phyloP scores from a whole-genome alignment of 2,113 vertebrate genomes.

The Calypte anna region DNA sequence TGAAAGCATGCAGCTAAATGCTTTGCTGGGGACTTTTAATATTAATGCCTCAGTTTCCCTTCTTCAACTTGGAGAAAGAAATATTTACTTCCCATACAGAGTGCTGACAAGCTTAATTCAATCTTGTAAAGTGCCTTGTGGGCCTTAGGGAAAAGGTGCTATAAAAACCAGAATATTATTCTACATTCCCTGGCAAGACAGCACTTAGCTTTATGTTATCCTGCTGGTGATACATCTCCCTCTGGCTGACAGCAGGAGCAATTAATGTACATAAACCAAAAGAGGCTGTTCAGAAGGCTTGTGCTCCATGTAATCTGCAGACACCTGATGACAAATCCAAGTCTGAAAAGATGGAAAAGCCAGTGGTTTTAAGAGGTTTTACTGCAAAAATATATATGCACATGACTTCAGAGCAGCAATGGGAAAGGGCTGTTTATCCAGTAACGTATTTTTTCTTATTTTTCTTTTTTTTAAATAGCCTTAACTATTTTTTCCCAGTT shows the following conservation, averaged over 20 bases:
- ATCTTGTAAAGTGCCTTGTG: constrained; percentile 34
- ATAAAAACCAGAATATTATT: constrained; percentile 41
- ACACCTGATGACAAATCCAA: background rate
- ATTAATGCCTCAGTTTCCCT: constrained; percentile 60
- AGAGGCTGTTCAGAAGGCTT: background rate
- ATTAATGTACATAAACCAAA: constrained; percentile 23
- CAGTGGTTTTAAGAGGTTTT: background rate
- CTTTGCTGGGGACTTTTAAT: background rate
- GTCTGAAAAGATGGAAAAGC: background rate
- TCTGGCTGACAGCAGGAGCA: constrained; percentile 25
- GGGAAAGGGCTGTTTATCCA: background rate
- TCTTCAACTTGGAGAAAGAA: background rate
- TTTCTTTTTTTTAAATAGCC: background rate
- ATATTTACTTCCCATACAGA: constrained; percentile 19
- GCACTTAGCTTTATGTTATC: constrained; percentile 6
- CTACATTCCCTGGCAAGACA: background rate
- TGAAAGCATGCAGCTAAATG: constrained; percentile 1
- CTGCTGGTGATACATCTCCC: constrained; percentile 12
- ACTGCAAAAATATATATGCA: background rate
- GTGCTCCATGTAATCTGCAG: background rate
- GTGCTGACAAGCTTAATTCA: constrained; percentile 50
- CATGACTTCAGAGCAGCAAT: background rate
- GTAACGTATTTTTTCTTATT: background rate
- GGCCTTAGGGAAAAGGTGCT: constrained; percentile 5
- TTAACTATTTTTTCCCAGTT: background rate